Conservation (phyloP, 2,888 invertebrate species). For the Meta bourneti region DNA sequence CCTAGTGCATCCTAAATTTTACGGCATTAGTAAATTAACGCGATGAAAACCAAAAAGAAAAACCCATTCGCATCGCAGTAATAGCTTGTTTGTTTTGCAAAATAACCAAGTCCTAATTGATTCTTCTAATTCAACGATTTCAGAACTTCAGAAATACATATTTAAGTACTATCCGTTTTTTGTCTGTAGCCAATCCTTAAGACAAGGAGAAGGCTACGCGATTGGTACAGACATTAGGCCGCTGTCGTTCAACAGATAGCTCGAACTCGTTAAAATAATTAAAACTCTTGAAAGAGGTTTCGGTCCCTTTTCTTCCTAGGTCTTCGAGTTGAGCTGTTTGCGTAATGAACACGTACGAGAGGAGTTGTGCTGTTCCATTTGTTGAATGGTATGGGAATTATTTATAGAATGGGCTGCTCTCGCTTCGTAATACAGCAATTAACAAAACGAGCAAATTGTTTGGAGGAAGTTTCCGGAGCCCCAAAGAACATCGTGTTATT, state of each 20-base stretch:
- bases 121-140: too few relatives aligned
- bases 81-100: too few relatives aligned
- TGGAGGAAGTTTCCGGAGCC: constrained; percentile 8
- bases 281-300: constrained; percentile 44
- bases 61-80: too few relatives aligned
- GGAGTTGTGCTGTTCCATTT: constrained; percentile 25
- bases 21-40: too few relatives aligned
- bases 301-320: constrained; percentile 12
- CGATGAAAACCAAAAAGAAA: too few relatives aligned
- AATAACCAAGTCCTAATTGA: too few relatives aligned
- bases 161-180: too few relatives aligned
- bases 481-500: constrained; percentile 32
- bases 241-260: not conserved
- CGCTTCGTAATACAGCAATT: constrained; percentile 53
- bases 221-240: too few relatives aligned
- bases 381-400: constrained; percentile 56
- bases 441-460: constrained; percentile 56
- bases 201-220: too few relatives aligned
- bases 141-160: too few relatives aligned
- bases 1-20: too few relatives aligned
- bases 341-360: constrained; percentile 51
- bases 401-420: constrained; percentile 52
- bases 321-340: constrained; percentile 17
- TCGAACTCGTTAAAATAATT: constrained; percentile 60
- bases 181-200: too few relatives aligned